These are phyloP conservation scores for Teinopalpus imperialis DNA, from an alignment of 2,888 invertebrate genomes.

Conservation along the genomic window DNA sequence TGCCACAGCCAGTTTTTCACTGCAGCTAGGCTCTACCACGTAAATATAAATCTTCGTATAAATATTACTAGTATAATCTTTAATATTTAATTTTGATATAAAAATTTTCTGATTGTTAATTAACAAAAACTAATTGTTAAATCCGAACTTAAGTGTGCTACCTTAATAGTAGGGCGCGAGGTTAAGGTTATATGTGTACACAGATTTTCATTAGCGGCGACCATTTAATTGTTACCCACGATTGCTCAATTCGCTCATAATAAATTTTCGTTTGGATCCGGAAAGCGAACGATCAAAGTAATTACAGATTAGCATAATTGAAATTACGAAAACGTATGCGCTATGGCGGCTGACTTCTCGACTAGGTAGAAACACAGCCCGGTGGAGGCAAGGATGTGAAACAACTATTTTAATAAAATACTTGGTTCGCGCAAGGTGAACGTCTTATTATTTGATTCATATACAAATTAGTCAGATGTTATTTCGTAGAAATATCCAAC, in stretches of 20 bases:
- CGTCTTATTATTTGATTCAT: conserved; percentile 43
- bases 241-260: conserved; percentile 15
- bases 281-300: conserved; percentile 11
- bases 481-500: conserved; percentile 20
- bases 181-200: conserved; percentile 13
- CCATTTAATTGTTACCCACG: conserved; percentile 15
- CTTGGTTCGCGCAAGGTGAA: conserved; percentile 50
- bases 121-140: no score
- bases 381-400: conserved; percentile 26
- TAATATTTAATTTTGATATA: no score
- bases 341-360: conserved; percentile 9
- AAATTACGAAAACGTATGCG: conserved; percentile 7
- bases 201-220: conserved; percentile 5
- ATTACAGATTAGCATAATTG: conserved; percentile 20
- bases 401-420: conserved; percentile 43
- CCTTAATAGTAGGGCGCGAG: conserved; percentile 26
- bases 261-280: conserved; percentile 1
- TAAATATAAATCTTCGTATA: no score
- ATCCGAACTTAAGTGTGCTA: conserved; percentile 39
- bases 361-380: no score
- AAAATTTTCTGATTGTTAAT: no score
- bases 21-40: no score
- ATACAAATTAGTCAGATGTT: conserved; percentile 39
- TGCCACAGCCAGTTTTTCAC: no score
- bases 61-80: no score